Percentiles rank a stretch among this genome's conserved stretches.
Evolutionary conservation across 2,797 vertebrate genomes (phyloP).

Genomic region (Nasua narica): DNA sequence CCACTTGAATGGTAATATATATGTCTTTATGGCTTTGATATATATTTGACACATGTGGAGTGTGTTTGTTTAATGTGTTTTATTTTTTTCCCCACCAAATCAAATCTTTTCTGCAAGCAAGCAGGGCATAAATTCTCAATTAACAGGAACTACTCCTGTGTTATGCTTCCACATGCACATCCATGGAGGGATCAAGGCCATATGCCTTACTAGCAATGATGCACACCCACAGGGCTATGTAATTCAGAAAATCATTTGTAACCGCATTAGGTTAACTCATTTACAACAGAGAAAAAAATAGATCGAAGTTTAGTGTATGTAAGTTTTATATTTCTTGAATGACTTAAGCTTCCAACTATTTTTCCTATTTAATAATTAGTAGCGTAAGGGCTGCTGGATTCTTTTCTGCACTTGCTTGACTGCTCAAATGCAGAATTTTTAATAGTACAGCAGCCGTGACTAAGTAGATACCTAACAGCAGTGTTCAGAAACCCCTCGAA

Average conservation of each 20-base stretch:
- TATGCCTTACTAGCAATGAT: background rate
- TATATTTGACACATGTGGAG: background rate
- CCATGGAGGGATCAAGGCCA: background rate
- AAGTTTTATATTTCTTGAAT: background rate
- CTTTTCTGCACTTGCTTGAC: background rate
- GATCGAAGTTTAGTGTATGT: background rate
- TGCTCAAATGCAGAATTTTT: slow-evolving; percentile 2
- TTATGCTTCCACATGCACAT: background rate
- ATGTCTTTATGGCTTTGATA: background rate
- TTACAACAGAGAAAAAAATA: background rate
- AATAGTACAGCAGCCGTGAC: background rate
- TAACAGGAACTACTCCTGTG: background rate
- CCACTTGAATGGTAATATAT: background rate
- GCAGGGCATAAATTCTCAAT: background rate
- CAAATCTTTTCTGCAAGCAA: background rate
- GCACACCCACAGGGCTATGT: background rate
- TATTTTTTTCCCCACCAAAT: background rate
- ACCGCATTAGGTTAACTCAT: background rate
- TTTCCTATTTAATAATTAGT: background rate
- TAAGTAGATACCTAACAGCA: background rate
- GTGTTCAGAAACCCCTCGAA: background rate
- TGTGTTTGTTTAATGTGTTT: background rate
- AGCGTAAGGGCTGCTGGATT: background rate
- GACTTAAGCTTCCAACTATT: background rate
- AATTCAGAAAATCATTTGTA: background rate